Evolutionary conservation across 2,113 vertebrate genomes (phyloP).

Genomic region (Cercocebus atys): DNA sequence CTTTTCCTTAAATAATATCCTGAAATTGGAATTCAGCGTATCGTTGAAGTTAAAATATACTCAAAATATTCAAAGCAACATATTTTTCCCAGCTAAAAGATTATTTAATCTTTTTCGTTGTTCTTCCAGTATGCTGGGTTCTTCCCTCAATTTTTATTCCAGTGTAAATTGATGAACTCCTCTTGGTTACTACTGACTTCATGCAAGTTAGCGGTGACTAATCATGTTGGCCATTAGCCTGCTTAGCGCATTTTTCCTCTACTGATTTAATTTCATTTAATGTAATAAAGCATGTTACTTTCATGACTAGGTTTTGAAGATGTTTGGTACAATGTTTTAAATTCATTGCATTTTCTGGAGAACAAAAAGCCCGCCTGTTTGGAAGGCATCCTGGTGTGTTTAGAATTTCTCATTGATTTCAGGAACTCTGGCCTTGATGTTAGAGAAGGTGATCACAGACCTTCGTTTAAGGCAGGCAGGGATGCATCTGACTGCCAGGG

Average conservation of each 20-base stretch:
- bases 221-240: background rate
- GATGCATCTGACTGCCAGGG: background rate
- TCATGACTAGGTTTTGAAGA: background rate
- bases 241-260: background rate
- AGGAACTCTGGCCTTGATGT: background rate
- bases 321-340: background rate
- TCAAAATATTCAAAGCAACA: background rate
- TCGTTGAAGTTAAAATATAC: background rate
- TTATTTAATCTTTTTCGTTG: background rate
- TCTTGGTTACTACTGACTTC: background rate
- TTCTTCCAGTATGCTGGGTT: background rate
- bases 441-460: background rate
- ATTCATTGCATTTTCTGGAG: background rate
- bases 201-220: background rate
- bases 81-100: constrained; percentile 9
- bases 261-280: background rate
- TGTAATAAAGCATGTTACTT: background rate
- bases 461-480: background rate
- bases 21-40: background rate
- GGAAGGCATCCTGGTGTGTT: background rate
- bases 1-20: constrained; percentile 4
- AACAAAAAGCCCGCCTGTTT: background rate
- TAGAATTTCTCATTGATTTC: background rate
- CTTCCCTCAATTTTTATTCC: constrained; percentile 24
- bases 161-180: constrained; percentile 18